These are phyloP conservation scores for Ceyx margarethae DNA, from an alignment of 2,113 vertebrate species.

Conservation along the genomic window DNA sequence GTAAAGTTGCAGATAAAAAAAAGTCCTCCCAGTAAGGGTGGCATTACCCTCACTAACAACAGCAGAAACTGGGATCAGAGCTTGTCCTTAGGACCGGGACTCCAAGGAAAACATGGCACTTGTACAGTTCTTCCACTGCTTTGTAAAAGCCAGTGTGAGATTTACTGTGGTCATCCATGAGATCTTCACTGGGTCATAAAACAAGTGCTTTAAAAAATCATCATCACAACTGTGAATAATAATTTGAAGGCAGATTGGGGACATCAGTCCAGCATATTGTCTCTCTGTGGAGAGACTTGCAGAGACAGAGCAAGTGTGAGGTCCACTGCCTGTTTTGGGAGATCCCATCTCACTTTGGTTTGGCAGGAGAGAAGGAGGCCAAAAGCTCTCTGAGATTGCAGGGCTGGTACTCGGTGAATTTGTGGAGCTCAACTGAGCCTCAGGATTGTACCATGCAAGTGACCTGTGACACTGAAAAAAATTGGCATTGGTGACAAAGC, in stretches of 20 bases:
- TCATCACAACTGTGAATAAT: not conserved
- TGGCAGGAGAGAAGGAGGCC: not conserved
- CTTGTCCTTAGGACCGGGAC: not conserved
- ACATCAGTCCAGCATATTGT: not conserved
- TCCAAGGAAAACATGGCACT: not conserved
- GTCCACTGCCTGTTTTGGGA: accelerated
- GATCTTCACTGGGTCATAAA: not conserved
- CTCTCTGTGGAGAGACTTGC: not conserved
- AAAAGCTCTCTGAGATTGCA: not conserved
- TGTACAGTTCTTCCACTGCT: not conserved
- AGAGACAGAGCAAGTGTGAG: not conserved
- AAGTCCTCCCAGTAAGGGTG: not conserved
- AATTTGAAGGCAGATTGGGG: not conserved
- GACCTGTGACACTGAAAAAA: not conserved
- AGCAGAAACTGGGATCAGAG: not conserved
- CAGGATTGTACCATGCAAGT: accelerated
- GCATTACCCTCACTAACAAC: not conserved
- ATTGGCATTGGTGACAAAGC: accelerated
- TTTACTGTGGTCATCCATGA: not conserved
- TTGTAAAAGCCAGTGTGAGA: not conserved
- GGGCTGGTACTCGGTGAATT: not conserved
- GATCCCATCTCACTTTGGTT: not conserved
- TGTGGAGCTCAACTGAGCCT: not conserved
- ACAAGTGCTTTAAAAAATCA: not conserved
- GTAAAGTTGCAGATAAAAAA: not conserved